These are phyloP conservation scores for Sesia bembeciformis DNA, from an alignment of 2,888 invertebrate species.

Conservation along the genomic window DNA sequence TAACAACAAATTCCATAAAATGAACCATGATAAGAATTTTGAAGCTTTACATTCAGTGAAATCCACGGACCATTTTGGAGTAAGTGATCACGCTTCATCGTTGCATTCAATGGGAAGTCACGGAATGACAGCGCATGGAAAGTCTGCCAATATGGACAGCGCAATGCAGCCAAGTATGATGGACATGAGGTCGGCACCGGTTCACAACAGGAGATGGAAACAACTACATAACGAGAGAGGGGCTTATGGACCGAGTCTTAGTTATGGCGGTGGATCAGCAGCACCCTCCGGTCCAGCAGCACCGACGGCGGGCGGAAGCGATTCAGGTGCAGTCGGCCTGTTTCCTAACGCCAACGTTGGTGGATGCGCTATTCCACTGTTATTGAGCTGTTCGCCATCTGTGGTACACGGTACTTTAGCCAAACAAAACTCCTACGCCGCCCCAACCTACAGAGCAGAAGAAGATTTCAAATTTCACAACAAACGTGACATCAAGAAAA, in stretches of 20 bases:
- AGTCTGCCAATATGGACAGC: constrained; percentile 28
- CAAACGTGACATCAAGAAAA: constrained; percentile 43
- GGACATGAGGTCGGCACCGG: constrained; percentile 18
- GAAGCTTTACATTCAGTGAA: background rate
- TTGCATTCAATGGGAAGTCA: constrained; percentile 1
- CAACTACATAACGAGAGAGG: constrained; percentile 16
- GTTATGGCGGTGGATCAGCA: background rate
- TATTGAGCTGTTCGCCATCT: constrained; percentile 59
- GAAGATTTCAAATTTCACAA: constrained; percentile 42
- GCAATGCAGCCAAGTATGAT: constrained; percentile 15
- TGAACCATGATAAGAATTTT: background rate
- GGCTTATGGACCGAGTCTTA: constrained; percentile 21
- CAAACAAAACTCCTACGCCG: constrained; percentile 20
- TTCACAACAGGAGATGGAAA: background rate
- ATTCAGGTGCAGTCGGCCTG: constrained; percentile 38
- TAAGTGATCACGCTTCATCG: no score
- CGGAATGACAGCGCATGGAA: constrained; percentile 20
- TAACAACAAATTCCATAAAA: background rate
- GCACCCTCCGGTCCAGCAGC: background rate
- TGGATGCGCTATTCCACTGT: constrained; percentile 53
- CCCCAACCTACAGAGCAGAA: constrained; percentile 17
- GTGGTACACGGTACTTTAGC: constrained; percentile 46
- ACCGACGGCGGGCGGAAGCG: constrained; percentile 8
- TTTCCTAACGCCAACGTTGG: constrained; percentile 55
- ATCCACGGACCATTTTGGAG: no score